Base-by-base conservation (phyloP, 2,113 vertebrate species). In the Tachuris rubrigastra region DNA sequence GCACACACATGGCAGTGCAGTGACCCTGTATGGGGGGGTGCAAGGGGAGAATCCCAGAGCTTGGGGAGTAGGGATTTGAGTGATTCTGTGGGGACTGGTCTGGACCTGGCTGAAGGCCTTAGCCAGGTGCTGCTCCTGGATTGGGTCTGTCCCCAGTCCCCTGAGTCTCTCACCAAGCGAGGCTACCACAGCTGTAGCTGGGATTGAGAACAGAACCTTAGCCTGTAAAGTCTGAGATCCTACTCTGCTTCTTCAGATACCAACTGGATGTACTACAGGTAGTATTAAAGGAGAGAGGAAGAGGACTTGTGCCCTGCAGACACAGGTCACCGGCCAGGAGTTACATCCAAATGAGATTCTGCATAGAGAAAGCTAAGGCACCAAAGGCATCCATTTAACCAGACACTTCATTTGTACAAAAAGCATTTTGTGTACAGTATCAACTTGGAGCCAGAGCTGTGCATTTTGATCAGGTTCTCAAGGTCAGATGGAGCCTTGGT, bases 381-480 rank as follows among this genome's bases (percentile, higher is more conserved):
- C 41, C 0, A 1, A 87, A 89, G 41, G 39, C 47, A 90, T 75
- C 65, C 77, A 62, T 94, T 85, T 90, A 96, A 58, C 49, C 28
- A 90, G 77, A 46, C n/a, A 24, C 66, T 85, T 58, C 72, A 46
- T 66, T 46, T 0, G 1, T 35, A 75, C 44, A 16, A 66, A 59
- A 95, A 94, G 50, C 58, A 56, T 78, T 95, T 87, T 95, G 93
- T 97, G 80, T 92, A 94, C 86, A 84, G 83, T 94, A 80, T 95
- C 86, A 94, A 93, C 93, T 81, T 39, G 7, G 73, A 93, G 73
- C 31, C 84, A 86, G 85, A 90, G 86, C 86, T 92, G 37, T 90
- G 93, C 85, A 94, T 96, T 95, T 96, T 93, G 91, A 94, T 93
- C 92, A 95, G 88, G 55, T 87, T 92, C 81, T 95, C 96, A 96